Percentiles rank a stretch among this genome's conserved stretches.
Evolutionary conservation across 2,797 vertebrate genomes (phyloP).

Genomic region (Galaxias olidus): DNA sequence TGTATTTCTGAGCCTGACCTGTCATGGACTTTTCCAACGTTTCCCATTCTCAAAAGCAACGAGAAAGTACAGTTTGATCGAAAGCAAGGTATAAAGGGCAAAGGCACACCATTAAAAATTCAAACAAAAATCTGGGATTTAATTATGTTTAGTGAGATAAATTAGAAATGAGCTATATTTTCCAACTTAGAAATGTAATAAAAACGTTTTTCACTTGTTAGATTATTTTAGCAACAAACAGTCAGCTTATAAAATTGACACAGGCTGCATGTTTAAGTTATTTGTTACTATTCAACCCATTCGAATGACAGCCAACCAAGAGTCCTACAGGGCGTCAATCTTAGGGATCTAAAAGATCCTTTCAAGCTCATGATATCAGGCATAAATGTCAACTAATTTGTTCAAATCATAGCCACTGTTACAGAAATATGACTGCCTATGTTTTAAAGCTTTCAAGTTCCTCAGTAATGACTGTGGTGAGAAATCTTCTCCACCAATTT

Average conservation of each 20-base stretch:
- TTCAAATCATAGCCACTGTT: slow-evolving; percentile 2
- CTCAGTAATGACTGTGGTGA: slow-evolving; percentile 62
- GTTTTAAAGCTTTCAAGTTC: slow-evolving; percentile 49
- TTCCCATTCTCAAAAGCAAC: no score
- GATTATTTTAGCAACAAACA: neutral
- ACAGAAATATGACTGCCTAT: slow-evolving; percentile 52
- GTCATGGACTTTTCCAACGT: no score
- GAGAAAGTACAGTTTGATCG: no score
- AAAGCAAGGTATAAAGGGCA: no score
- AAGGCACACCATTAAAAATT: neutral
- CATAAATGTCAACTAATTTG: neutral
- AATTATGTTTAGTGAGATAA: neutral
- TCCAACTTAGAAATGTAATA: no score
- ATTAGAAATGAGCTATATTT: no score
- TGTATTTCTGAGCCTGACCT: no score
- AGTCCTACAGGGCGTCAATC: slow-evolving; percentile 13
- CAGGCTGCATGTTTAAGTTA: neutral
- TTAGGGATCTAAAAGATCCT: slow-evolving; percentile 26
- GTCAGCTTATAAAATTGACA: neutral
- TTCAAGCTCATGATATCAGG: slow-evolving; percentile 32
- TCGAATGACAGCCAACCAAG: neutral
- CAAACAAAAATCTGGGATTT: neutral
- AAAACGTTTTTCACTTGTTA: no score
- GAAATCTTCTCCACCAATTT: slow-evolving; percentile 60
- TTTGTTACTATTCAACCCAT: neutral